phyloP scores from a whole-genome alignment of 2,113 vertebrate species.

The Tetrao urogallus region DNA sequence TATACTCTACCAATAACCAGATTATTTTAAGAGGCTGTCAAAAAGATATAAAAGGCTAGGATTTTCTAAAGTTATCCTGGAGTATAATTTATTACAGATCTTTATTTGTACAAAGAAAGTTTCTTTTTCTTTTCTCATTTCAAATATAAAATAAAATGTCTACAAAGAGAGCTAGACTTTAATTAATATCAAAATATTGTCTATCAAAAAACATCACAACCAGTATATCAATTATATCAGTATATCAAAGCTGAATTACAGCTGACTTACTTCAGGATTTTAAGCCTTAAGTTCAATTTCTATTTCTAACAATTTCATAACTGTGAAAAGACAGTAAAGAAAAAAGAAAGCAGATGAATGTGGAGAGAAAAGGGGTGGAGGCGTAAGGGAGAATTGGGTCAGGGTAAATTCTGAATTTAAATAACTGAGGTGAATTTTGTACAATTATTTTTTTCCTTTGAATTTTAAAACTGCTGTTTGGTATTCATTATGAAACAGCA shows the following conservation, averaged over 20 bases:
- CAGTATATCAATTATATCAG: too few species aligned
- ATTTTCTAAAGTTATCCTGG: not conserved
- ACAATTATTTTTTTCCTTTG: not conserved
- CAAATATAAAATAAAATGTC: not conserved
- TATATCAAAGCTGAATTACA: too few species aligned
- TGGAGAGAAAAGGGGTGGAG: not conserved
- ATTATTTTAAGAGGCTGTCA: slow-evolving; percentile 58
- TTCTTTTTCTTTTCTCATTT: not conserved
- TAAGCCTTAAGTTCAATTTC: too few species aligned
- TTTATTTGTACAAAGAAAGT: not conserved
- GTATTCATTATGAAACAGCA: not conserved
- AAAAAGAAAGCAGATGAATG: not conserved
- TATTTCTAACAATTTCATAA: not conserved
- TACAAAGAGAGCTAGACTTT: not conserved
- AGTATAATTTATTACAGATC: not conserved
- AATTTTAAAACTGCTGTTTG: not conserved
- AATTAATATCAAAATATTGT: not conserved
- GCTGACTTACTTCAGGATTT: too few species aligned
- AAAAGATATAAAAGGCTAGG: slow-evolving; percentile 49
- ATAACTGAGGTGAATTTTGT: not conserved
- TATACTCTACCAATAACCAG: slow-evolving; percentile 39
- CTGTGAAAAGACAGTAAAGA: not conserved
- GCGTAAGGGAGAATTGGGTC: not conserved
- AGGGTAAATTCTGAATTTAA: not conserved
- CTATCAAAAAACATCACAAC: not conserved